Evolutionary conservation across 2,113 vertebrate species (phyloP).

Genomic region (Pygoscelis antarcticus): DNA sequence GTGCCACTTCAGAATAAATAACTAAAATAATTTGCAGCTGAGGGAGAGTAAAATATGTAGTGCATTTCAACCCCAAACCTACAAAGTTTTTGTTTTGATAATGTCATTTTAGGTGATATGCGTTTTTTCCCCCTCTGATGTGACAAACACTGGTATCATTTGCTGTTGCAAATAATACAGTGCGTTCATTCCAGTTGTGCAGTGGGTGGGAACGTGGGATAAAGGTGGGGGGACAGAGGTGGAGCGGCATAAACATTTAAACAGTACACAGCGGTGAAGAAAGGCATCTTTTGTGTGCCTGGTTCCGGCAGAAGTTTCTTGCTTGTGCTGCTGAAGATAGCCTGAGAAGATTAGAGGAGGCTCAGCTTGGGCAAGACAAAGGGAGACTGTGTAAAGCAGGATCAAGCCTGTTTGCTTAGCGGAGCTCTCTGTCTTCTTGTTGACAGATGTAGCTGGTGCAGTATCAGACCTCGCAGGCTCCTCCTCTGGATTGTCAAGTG

Average conservation of each 20-base stretch:
- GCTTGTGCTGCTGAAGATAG: conserved; percentile 66
- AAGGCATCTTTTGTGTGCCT: conserved; percentile 69
- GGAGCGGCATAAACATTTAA: conserved; percentile 66
- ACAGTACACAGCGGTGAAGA: conserved; percentile 47
- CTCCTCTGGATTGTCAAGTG: conserved; percentile 59
- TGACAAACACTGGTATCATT: neutral
- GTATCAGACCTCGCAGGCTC: conserved; percentile 52
- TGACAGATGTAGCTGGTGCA: conserved; percentile 77
- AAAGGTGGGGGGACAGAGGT: conserved; percentile 7
- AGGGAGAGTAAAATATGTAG: neutral
- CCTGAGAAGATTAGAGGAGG: conserved; percentile 69
- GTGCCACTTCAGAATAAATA: neutral
- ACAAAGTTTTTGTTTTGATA: neutral
- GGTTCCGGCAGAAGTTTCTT: conserved; percentile 60
- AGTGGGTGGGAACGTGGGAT: neutral
- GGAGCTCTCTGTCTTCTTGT: conserved; percentile 61
- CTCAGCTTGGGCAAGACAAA: conserved; percentile 69
- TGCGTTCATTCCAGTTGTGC: conserved; percentile 1
- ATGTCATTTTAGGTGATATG: neutral
- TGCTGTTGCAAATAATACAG: neutral
- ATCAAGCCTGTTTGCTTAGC: conserved; percentile 72
- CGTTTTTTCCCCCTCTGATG: neutral
- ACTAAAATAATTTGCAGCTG: neutral
- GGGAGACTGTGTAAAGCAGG: conserved; percentile 65
- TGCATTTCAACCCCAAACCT: neutral